Evolutionary conservation across 2,888 invertebrate genomes (phyloP).

Genomic region (Coremacera marginata): DNA sequence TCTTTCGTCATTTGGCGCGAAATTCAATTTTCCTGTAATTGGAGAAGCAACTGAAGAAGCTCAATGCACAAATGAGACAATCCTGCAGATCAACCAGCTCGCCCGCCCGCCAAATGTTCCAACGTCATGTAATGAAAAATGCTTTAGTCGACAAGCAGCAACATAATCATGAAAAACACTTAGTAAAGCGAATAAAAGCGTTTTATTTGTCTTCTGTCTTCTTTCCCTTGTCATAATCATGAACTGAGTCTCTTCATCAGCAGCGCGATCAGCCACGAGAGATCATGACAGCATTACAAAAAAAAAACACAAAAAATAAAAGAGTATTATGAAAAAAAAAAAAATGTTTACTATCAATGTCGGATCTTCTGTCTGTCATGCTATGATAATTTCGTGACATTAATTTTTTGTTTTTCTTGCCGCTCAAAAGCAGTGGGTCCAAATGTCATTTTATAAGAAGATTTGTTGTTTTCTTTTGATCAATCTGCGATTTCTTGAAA

Average conservation of each 20-base stretch:
- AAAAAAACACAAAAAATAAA: too few relatives aligned
- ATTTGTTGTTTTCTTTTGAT: background rate
- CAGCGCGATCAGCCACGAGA: background rate
- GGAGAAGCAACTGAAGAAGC: constrained; percentile 33
- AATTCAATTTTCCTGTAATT: constrained; percentile 39
- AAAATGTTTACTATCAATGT: constrained; percentile 47
- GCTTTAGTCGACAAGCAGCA: constrained; percentile 34
- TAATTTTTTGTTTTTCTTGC: constrained; percentile 45
- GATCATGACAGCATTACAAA: too few relatives aligned
- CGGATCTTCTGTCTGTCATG: constrained; percentile 53
- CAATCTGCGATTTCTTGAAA: too few relatives aligned
- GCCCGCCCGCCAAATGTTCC: background rate
- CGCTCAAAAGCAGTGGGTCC: background rate
- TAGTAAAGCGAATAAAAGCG: constrained; percentile 6
- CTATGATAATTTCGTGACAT: constrained; percentile 62
- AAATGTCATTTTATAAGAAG: background rate
- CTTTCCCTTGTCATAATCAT: background rate
- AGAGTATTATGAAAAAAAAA: background rate
- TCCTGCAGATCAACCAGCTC: background rate
- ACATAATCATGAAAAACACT: constrained; percentile 41
- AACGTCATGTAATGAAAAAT: constrained; percentile 33
- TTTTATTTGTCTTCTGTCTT: constrained; percentile 18
- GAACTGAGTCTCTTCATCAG: constrained; percentile 16
- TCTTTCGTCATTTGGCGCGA: constrained; percentile 38
- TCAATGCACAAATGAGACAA: constrained; percentile 1